Evolutionary conservation across 2,797 vertebrate genomes (phyloP).

Genomic region (Acanthurus lineatus): DNA sequence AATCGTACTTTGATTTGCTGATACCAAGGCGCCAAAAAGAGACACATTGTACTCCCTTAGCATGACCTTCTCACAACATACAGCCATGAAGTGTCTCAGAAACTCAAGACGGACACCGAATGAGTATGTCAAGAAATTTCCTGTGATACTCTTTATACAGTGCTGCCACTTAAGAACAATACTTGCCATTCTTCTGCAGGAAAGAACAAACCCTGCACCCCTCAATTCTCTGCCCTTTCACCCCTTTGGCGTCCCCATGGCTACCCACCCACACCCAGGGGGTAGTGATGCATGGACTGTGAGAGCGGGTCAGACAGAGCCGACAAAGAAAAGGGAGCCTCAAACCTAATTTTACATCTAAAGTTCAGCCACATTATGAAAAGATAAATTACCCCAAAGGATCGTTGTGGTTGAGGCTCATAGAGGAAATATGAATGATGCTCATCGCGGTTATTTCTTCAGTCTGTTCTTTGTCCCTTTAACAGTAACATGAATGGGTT

Average conservation of each 20-base stretch:
- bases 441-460: constrained; percentile 61
- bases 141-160: constrained; percentile 48
- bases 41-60: constrained; percentile 57
- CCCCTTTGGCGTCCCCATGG: constrained; percentile 54
- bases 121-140: constrained; percentile 57
- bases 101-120: constrained; percentile 63
- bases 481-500: constrained; percentile 54
- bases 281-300: constrained; percentile 40
- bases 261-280: constrained; percentile 57
- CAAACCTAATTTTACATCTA: constrained; percentile 56
- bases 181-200: constrained; percentile 61
- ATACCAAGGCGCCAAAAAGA: constrained; percentile 49
- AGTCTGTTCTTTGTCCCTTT: constrained; percentile 67
- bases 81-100: constrained; percentile 42
- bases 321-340: constrained; percentile 51
- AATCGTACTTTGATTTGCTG: constrained; percentile 52
- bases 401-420: constrained; percentile 57
- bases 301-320: constrained; percentile 42
- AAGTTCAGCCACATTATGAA: constrained; percentile 50
- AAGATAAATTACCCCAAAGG: constrained; percentile 51
- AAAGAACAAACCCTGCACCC: constrained; percentile 62
- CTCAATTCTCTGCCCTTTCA: constrained; percentile 63
- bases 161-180: constrained; percentile 68
- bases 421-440: constrained; percentile 55
- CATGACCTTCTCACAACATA: constrained; percentile 40